phyloP scores from a whole-genome alignment of 2,888 invertebrate species.

The Helicoverpa assulta region DNA sequence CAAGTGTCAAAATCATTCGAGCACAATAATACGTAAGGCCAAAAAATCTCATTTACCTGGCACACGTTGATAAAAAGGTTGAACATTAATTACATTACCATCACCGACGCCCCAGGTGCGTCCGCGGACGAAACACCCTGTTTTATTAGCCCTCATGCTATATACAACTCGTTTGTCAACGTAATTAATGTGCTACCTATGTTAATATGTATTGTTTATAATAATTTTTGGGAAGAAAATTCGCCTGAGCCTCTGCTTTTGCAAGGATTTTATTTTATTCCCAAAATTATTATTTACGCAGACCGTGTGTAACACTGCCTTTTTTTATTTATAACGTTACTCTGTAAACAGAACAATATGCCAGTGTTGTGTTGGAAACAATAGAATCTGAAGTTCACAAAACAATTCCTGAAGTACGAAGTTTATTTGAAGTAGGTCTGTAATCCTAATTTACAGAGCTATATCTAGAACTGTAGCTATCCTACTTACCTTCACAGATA shows the following conservation, averaged over 20 bases:
- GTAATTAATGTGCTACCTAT: conserved; percentile 59
- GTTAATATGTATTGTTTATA: conserved; percentile 58
- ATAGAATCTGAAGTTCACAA: conserved; percentile 1
- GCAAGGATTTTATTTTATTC: background rate
- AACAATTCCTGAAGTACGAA: conserved; percentile 14
- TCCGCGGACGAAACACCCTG: conserved; percentile 59
- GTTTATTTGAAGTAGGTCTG: conserved; percentile 4
- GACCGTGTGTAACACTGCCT: background rate
- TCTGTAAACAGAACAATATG: background rate
- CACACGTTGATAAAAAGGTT: conserved; percentile 72
- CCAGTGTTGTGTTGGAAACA: background rate
- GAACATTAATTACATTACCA: conserved; percentile 73
- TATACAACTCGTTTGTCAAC: conserved; percentile 64
- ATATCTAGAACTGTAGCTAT: background rate
- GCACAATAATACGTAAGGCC: conserved; percentile 38
- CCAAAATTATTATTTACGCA: background rate
- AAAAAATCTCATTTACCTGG: conserved; percentile 54
- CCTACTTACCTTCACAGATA: background rate
- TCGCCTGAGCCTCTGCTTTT: conserved; percentile 1
- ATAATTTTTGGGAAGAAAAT: conserved; percentile 40
- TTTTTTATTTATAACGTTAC: background rate
- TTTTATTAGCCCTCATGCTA: conserved; percentile 65
- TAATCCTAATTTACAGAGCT: conserved; percentile 15
- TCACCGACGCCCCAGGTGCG: conserved; percentile 64
- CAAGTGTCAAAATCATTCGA: conserved; percentile 44